Percentiles rank a stretch among this genome's conserved stretches.
Conservation (phyloP, 2,888 invertebrate genomes). For the Steinernema hermaphroditum region DNA sequence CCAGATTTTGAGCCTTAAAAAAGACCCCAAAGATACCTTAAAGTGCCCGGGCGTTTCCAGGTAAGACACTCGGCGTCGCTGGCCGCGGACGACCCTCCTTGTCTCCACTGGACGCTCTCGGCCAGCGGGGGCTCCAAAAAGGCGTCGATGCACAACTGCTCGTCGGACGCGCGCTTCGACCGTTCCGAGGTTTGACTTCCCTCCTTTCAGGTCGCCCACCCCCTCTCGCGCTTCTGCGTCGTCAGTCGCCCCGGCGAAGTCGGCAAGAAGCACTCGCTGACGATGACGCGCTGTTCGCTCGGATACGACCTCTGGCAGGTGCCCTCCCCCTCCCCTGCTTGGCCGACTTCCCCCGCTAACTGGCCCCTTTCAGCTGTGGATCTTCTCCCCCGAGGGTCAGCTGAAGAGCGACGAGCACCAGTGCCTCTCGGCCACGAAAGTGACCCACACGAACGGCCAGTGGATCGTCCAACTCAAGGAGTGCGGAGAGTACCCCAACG, state of each 20-base stretch:
- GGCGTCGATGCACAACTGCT: conserved; percentile 30
- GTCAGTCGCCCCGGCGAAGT: conserved; percentile 57
- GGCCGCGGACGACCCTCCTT: not conserved
- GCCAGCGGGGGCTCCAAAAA: conserved; percentile 21
- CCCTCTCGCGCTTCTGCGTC: conserved; percentile 46
- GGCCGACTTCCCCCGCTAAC: not conserved
- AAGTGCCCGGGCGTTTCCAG: conserved; percentile 30
- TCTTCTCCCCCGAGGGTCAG: conserved; percentile 54
- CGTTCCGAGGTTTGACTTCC: conserved; percentile 33
- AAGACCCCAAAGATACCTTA: not conserved
- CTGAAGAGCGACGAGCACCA: conserved; percentile 64
- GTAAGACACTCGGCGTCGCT: not conserved
- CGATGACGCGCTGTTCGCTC: conserved; percentile 58
- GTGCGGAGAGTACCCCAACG: conserved; percentile 61
- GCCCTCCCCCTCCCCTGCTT: not conserved
- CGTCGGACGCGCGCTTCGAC: conserved; percentile 18
- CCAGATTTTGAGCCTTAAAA: too few relatives aligned
- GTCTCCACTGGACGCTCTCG: conserved; percentile 24
- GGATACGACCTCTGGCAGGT: conserved; percentile 67
- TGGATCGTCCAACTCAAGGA: conserved; percentile 65
- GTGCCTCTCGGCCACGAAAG: conserved; percentile 40
- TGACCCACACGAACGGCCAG: conserved; percentile 45
- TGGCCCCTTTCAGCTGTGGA: conserved; percentile 60
- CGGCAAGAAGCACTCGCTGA: conserved; percentile 56
- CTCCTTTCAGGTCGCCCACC: conserved; percentile 36